phyloP scores from a whole-genome alignment of 2,113 vertebrate species.

The Clinocottus analis region DNA sequence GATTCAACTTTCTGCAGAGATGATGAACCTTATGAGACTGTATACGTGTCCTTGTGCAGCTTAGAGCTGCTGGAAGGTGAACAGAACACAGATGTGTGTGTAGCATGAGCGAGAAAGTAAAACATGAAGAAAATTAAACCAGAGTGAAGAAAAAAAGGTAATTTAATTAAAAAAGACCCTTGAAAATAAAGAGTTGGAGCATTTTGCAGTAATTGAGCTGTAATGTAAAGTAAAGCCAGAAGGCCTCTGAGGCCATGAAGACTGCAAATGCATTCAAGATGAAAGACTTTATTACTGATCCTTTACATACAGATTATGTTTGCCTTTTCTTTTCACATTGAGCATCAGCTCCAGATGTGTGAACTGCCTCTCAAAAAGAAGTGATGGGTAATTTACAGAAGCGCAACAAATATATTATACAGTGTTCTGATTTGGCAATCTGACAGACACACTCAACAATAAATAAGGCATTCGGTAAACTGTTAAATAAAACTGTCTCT shows the following conservation, averaged over 20 bases:
- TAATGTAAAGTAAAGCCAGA: too few relatives aligned
- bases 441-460: slow-evolving; percentile 52
- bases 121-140: neutral
- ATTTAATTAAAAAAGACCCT: neutral
- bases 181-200: neutral
- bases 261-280: slow-evolving; percentile 27
- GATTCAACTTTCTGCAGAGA: slow-evolving; percentile 10
- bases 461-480: slow-evolving; percentile 80
- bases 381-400: slow-evolving; percentile 52
- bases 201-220: too few relatives aligned
- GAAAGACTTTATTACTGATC: slow-evolving; percentile 62
- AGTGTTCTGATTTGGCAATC: slow-evolving; percentile 48
- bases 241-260: neutral
- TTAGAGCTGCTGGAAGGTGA: neutral
- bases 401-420: slow-evolving; percentile 31
- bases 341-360: slow-evolving; percentile 12
- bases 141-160: neutral
- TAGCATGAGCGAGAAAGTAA: neutral
- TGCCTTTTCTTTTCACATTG: slow-evolving; percentile 30
- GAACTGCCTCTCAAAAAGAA: slow-evolving; percentile 33
- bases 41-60: neutral
- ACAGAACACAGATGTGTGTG: neutral
- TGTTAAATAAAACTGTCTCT: slow-evolving; percentile 45
- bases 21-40: neutral
- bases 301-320: slow-evolving; percentile 48